These are phyloP conservation scores for Camponotus fellah DNA, from an alignment of 2,888 invertebrate species.

Conservation along the genomic window DNA sequence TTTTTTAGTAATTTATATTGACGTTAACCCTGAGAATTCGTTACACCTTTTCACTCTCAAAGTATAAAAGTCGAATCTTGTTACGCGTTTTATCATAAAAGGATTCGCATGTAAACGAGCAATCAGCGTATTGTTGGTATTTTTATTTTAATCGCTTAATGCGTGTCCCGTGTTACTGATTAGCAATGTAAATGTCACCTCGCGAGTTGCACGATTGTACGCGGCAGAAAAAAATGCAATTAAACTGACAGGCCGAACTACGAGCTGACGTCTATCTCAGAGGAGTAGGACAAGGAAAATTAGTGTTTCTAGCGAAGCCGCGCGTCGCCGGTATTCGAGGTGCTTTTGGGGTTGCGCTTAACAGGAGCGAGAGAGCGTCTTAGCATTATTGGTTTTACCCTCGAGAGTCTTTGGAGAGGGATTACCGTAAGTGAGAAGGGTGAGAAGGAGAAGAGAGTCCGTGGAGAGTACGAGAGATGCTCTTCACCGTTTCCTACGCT, in stretches of 20 bases:
- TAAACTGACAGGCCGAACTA: constrained; percentile 49
- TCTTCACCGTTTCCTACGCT: constrained; percentile 66
- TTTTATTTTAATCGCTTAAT: constrained; percentile 13
- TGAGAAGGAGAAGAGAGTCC: constrained; percentile 55
- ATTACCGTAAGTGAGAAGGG: constrained; percentile 69
- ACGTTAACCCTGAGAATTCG: background rate
- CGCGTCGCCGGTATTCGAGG: constrained; percentile 79
- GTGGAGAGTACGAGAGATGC: constrained; percentile 62
- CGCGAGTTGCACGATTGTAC: constrained; percentile 2
- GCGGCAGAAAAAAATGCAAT: constrained; percentile 39
- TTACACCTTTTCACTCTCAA: background rate
- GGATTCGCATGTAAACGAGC: constrained; percentile 22
- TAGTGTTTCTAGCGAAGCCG: constrained; percentile 81
- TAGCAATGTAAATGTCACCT: constrained; percentile 40
- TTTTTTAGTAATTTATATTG: background rate
- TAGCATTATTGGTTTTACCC: constrained; percentile 85
- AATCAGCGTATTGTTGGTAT: background rate
- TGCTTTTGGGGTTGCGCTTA: constrained; percentile 75
- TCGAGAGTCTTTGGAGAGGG: constrained; percentile 69
- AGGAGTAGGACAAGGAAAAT: constrained; percentile 78
- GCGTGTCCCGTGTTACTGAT: constrained; percentile 22
- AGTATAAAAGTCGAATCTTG: background rate
- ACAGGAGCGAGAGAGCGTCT: constrained; percentile 78
- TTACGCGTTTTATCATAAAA: background rate
- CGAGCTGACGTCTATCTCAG: constrained; percentile 83